phyloP scores from a whole-genome alignment of 2,113 vertebrate genomes.

The Cryptomyrus ogoouensis region DNA sequence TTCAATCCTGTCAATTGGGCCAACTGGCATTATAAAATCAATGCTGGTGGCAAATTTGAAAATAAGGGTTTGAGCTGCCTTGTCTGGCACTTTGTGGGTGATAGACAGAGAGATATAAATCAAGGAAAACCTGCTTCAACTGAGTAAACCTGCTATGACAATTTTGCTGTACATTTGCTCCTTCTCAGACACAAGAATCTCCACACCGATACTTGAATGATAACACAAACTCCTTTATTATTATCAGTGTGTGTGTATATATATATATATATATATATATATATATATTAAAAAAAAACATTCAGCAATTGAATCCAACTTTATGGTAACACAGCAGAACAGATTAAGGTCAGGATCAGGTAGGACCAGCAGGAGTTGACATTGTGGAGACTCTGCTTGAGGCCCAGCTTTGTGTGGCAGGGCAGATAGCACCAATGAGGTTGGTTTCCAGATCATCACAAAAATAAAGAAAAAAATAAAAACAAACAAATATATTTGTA shows the following conservation, averaged over 20 bases:
- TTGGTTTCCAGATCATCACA: not conserved
- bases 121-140: not conserved
- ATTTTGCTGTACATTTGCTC: not conserved
- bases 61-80: not conserved
- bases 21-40: not conserved
- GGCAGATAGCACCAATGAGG: constrained; percentile 3
- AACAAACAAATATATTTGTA: constrained; percentile 9
- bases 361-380: not conserved
- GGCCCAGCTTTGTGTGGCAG: not conserved
- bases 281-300: not conserved
- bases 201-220: constrained; percentile 25
- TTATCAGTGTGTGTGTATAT: constrained; percentile 3
- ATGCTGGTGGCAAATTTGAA: not conserved
- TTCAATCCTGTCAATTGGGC: not conserved
- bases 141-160: not conserved
- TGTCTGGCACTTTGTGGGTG: not conserved
- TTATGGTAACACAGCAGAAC: constrained; percentile 7
- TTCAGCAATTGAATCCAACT: not conserved
- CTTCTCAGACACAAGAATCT: not conserved
- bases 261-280: no score
- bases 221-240: constrained; percentile 41
- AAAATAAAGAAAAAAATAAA: not conserved
- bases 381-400: not conserved
- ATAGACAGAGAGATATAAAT: not conserved
- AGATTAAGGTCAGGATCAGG: not conserved